phyloP scores from a whole-genome alignment of 2,888 invertebrate species.

The Agonopterix heracliana region DNA sequence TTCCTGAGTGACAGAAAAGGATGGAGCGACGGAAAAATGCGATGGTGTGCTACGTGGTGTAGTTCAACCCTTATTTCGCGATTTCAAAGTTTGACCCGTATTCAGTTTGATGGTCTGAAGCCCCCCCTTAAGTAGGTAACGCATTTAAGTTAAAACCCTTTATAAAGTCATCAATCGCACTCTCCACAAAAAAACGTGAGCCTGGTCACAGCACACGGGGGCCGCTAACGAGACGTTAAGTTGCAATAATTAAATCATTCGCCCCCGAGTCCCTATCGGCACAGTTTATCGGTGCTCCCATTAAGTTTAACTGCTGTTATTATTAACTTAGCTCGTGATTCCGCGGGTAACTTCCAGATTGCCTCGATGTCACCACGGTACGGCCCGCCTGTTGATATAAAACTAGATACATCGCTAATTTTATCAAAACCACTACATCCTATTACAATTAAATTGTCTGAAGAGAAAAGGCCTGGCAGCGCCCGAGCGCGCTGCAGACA shows the following conservation, averaged over 20 bases:
- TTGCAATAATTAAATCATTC: constrained; percentile 46
- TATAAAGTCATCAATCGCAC: constrained; percentile 8
- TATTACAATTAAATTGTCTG: too few relatives aligned
- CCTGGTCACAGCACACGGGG: constrained; percentile 13
- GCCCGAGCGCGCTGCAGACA: too few relatives aligned
- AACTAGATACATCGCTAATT: constrained; percentile 1
- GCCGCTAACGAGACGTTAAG: constrained; percentile 26
- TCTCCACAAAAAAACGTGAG: constrained; percentile 7
- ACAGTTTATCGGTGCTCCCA: constrained; percentile 30
- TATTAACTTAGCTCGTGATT: constrained; percentile 37
- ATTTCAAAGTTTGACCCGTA: too few relatives aligned
- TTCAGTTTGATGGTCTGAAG: too few relatives aligned
- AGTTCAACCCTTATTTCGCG: too few relatives aligned
- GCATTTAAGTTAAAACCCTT: too few relatives aligned
- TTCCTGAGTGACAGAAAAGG: too few relatives aligned
- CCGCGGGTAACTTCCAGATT: constrained; percentile 31
- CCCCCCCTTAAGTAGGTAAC: too few relatives aligned
- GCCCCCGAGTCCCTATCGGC: constrained; percentile 25
- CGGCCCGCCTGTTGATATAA: constrained; percentile 16
- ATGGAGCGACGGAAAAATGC: too few relatives aligned
- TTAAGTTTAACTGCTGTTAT: constrained; percentile 39
- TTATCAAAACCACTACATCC: too few relatives aligned
- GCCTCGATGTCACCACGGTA: constrained; percentile 20
- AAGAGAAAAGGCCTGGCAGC: too few relatives aligned
- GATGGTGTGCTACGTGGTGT: too few relatives aligned